These are phyloP conservation scores for Drosophila kikkawai DNA, from an alignment of 1,140 invertebrate species.

Conservation along the genomic window DNA sequence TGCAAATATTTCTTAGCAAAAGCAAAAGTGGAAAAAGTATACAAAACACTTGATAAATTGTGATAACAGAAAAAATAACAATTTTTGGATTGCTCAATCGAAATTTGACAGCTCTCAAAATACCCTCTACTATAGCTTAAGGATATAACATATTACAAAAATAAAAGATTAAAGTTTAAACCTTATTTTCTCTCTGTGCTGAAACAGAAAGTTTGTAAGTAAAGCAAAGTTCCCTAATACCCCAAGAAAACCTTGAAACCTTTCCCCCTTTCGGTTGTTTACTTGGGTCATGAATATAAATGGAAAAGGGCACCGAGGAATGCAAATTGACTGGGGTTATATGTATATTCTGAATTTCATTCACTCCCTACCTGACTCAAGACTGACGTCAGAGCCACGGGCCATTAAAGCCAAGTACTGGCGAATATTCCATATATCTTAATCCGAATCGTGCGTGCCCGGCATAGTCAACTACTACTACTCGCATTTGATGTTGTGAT, in stretches of 20 bases:
- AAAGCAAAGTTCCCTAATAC: conserved; percentile 7
- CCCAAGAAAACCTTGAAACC: conserved; percentile 10
- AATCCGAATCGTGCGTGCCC: conserved; percentile 55
- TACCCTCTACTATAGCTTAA: background rate
- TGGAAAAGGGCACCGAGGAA: conserved; percentile 14
- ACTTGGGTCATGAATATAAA: conserved; percentile 26
- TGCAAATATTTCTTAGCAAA: conserved; percentile 33
- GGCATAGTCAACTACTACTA: conserved; percentile 28
- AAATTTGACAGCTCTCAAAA: background rate
- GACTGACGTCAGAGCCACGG: conserved; percentile 34
- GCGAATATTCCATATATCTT: conserved; percentile 47
- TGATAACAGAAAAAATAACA: conserved; percentile 29
- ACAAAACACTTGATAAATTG: conserved; percentile 28
- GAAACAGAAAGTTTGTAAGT: background rate
- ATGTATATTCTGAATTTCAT: conserved; percentile 13
- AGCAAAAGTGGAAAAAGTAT: conserved; percentile 16
- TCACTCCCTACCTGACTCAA: conserved; percentile 33
- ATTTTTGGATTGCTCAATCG: conserved; percentile 15
- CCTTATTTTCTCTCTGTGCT: background rate
- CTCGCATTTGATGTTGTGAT: conserved; percentile 10
- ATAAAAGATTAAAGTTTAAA: background rate
- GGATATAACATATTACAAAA: background rate
- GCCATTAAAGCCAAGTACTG: conserved; percentile 45
- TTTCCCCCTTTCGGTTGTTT: background rate
- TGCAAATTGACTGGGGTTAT: conserved; percentile 39